Conservation (phyloP, 2,113 vertebrate species). For the Choloepus hoffmanni region DNA sequence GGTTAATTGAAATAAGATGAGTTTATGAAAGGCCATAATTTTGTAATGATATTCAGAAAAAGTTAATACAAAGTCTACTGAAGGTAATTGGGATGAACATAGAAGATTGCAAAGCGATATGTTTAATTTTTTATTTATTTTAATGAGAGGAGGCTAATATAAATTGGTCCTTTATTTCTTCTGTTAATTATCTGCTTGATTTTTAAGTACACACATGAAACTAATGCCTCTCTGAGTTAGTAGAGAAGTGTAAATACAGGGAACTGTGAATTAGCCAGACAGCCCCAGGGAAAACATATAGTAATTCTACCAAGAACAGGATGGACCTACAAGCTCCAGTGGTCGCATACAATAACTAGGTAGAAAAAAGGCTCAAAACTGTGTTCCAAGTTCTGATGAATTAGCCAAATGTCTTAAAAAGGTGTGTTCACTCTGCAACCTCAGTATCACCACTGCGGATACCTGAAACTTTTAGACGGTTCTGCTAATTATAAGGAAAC, state of each 20-base stretch:
- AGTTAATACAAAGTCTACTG: background rate
- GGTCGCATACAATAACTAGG: background rate
- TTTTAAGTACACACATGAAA: background rate
- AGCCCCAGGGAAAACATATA: background rate
- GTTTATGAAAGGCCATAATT: constrained; percentile 49
- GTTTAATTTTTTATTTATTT: constrained; percentile 66
- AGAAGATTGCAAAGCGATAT: background rate
- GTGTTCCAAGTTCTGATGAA: background rate
- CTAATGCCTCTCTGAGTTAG: background rate
- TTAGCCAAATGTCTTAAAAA: background rate
- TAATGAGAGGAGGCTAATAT: constrained; percentile 46
- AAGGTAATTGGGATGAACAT: background rate
- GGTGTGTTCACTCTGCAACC: fast-evolving
- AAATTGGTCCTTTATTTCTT: constrained; percentile 55
- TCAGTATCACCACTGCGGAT: background rate
- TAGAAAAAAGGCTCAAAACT: background rate
- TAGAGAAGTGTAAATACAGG: background rate
- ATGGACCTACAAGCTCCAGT: fast-evolving
- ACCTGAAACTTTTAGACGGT: background rate
- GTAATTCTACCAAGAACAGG: background rate
- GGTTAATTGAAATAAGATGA: constrained; percentile 56
- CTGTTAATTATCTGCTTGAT: constrained; percentile 43
- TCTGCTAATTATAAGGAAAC: background rate
- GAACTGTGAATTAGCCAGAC: background rate
- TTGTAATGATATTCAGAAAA: constrained; percentile 43